A percentile compares a stretch with the other conserved stretches of the same genome.
phyloP scores from a whole-genome alignment of 2,797 vertebrate species.

The Tangara arthus region DNA sequence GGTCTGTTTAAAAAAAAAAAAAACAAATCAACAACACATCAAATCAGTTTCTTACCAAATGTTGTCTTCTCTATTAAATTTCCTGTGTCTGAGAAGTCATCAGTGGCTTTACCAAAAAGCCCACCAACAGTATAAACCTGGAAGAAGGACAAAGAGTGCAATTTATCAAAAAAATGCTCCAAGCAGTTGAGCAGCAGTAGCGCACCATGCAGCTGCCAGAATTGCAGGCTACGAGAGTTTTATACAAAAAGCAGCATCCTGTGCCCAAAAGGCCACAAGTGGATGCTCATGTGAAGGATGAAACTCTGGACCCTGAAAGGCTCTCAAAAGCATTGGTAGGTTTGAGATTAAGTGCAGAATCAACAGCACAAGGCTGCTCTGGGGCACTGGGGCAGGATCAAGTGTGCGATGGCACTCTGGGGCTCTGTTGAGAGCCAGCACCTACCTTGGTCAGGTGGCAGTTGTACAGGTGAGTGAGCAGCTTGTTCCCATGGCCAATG shows the following conservation, averaged over 20 bases:
- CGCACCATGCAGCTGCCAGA: neutral
- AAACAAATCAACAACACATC: too few species aligned
- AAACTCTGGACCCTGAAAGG: neutral
- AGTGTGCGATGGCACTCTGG: accelerated
- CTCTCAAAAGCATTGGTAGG: neutral
- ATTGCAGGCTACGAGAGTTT: neutral
- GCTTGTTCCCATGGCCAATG: constrained; percentile 79
- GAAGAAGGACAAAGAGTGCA: neutral
- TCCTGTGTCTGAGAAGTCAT: constrained; percentile 85
- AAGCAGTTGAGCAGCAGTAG: neutral
- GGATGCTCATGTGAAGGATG: accelerated
- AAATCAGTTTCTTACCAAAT: constrained; percentile 74
- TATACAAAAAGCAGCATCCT: neutral
- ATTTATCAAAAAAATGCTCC: neutral
- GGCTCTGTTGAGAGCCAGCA: accelerated
- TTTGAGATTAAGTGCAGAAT: neutral
- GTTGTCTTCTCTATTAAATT: constrained; percentile 88
- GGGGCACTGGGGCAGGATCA: neutral
- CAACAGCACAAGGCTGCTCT: accelerated
- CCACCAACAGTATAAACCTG: constrained; percentile 90
- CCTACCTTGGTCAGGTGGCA: constrained; percentile 85
- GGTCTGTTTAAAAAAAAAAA: neutral
- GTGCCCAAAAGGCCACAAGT: neutral
- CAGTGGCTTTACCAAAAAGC: constrained; percentile 87
- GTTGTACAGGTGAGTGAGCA: constrained; percentile 78